Base-by-base conservation (phyloP, 2,113 vertebrate species). In the Nothocercus nigrocapillus region DNA sequence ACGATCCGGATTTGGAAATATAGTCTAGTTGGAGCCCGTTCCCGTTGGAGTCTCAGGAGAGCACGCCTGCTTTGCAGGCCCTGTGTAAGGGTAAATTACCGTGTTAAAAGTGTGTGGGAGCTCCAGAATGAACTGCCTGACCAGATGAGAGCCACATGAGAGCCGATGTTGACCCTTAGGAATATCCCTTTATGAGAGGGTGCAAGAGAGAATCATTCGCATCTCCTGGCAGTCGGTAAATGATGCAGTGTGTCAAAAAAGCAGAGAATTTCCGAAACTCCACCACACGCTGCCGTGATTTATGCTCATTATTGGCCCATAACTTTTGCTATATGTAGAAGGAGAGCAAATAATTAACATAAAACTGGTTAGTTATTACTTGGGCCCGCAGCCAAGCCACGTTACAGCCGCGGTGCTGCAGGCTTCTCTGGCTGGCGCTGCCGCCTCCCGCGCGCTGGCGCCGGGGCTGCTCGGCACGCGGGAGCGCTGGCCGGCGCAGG, bases 341-440 rank as follows among this genome's bases (percentile, higher is more conserved):
- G 32, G 73, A 82, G 75, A 94, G 92, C 81, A 95, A 96, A 96
- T 96, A 92, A 93, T 97, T 97, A 94, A 97, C 94, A 93, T 91
- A 66, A 86, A 94, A 66, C 84, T 42, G 49, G 83, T 95, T 97
- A 94, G 90, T 93, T 93, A 92, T 93, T 95, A 87, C 85, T 69
- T 58, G 59, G 80, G 69, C 67, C 21, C 45, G 83, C 49, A 93
- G 92, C 94, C 94, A 96, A 89, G 22, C 30, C 44, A 13, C 24
- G 63, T 92, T 93, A 68, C 58, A 85, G 86, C 58, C 86, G 95
- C 86, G 94, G 93, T 94, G 76, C 85, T 1, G 2, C 79, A 82
- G 64, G 80, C 80, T 96, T 93, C 90, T 95, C 85, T 79, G 85
- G 9, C 80, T 83, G 1, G 0, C 8, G 1, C 56, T 44, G 44